Percentiles rank a stretch among this genome's conserved stretches.
These are phyloP conservation scores for Drosophila miranda DNA, from an alignment of 1,140 invertebrate genomes.

Conservation along the genomic window DNA sequence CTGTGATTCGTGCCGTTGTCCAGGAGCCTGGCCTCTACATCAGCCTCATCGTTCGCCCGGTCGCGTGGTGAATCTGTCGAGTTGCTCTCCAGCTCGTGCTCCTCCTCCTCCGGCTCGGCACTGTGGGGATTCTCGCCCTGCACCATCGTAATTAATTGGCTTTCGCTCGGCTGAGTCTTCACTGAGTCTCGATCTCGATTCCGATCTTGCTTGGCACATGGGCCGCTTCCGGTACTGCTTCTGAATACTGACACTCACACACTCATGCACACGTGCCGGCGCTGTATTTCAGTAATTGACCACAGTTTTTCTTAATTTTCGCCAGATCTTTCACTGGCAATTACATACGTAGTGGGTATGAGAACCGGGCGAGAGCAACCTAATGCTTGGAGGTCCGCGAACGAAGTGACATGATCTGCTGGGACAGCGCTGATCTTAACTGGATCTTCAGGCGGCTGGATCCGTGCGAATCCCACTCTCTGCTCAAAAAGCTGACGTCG, in stretches of 20 bases:
- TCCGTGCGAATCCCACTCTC: not conserved
- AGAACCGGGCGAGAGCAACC: conserved; percentile 38
- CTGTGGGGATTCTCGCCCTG: conserved; percentile 50
- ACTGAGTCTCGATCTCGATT: not conserved
- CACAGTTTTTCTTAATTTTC: conserved; percentile 57
- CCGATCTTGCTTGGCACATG: conserved; percentile 38
- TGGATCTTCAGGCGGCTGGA: conserved; percentile 16
- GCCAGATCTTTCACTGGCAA: conserved; percentile 44
- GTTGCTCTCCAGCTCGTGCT: conserved; percentile 30
- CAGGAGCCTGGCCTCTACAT: conserved; percentile 57
- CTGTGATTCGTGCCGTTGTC: conserved; percentile 56
- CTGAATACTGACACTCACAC: conserved; percentile 2
- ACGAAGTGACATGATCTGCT: conserved; percentile 63
- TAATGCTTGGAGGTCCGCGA: conserved; percentile 48
- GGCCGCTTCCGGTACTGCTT: conserved; percentile 34
- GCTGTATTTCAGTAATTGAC: conserved; percentile 3
- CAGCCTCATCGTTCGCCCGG: conserved; percentile 28
- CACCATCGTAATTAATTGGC: conserved; percentile 39
- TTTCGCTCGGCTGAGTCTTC: not conserved
- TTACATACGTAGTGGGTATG: conserved; percentile 31
- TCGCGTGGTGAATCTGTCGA: conserved; percentile 9
- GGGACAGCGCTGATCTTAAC: conserved; percentile 57
- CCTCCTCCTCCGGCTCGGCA: conserved; percentile 34
- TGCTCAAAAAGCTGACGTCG: not conserved
- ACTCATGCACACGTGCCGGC: conserved; percentile 9